Evolutionary conservation across 2,888 invertebrate genomes (phyloP).

Genomic region (Furcula furcula): DNA sequence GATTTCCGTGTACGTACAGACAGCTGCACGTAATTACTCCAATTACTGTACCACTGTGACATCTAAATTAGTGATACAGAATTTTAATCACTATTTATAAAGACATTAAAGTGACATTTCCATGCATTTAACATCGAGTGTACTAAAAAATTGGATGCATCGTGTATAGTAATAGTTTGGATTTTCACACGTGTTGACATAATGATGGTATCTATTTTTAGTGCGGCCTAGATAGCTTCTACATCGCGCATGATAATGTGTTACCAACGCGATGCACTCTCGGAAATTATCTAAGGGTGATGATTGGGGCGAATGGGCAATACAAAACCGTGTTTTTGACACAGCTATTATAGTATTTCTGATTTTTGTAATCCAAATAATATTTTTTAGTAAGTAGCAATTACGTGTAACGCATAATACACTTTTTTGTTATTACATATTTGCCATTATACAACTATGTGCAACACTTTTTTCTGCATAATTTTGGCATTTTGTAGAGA

Average conservation of each 20-base stretch:
- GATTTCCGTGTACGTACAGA: constrained; percentile 8
- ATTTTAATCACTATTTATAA: neutral
- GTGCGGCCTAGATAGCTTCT: constrained; percentile 14
- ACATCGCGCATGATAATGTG: constrained; percentile 9
- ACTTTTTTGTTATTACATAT: no score
- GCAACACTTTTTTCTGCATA: no score
- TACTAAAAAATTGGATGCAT: constrained; percentile 14
- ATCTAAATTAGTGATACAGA: neutral
- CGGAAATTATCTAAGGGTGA: no score
- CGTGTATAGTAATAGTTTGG: constrained; percentile 19
- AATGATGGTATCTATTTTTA: constrained; percentile 25
- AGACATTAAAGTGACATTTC: neutral
- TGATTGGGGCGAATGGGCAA: no score
- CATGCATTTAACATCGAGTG: constrained; percentile 6
- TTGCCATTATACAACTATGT: no score
- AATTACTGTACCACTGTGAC: neutral
- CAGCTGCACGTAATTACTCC: constrained; percentile 18
- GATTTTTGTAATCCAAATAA: no score
- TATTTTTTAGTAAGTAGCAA: no score
- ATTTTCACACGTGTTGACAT: constrained; percentile 27
- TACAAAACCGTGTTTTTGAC: no score
- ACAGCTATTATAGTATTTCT: no score
- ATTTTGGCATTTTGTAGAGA: no score
- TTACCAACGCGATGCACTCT: constrained; percentile 22
- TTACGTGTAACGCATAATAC: no score